A percentile compares a stretch with the other conserved stretches of the same genome.
Conservation (phyloP, 1,140 invertebrate species). For the Apocrypta bakeri region DNA sequence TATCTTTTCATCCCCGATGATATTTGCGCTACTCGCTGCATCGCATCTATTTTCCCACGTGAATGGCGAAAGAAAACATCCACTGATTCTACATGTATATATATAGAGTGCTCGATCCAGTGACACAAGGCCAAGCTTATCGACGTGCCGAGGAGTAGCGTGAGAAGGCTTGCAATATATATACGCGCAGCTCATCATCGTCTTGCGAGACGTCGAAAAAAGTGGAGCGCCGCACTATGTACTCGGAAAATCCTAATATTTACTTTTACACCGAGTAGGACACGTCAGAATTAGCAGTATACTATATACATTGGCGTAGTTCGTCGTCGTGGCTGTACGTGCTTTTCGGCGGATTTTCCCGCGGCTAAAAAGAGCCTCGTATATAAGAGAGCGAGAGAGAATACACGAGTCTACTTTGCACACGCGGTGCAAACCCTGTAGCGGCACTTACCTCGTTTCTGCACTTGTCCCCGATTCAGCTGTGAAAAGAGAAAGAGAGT, state of each 20-base stretch:
- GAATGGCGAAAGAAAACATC: too few relatives aligned
- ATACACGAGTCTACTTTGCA: conserved; percentile 31
- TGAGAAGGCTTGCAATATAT: too few relatives aligned
- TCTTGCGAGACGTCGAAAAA: not conserved
- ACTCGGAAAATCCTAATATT: not conserved
- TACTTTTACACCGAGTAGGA: not conserved
- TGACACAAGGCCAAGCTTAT: too few relatives aligned
- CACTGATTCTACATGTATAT: too few relatives aligned
- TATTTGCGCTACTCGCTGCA: too few relatives aligned
- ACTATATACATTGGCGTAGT: conserved; percentile 3
- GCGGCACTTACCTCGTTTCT: conserved; percentile 60
- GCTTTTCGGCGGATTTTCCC: conserved; percentile 55
- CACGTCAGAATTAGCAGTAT: not conserved
- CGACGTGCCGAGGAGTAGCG: too few relatives aligned
- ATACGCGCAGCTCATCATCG: not conserved
- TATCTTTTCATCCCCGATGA: not conserved
- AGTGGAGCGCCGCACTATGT: not conserved
- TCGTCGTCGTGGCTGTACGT: conserved; percentile 41
- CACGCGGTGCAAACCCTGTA: conserved; percentile 4
- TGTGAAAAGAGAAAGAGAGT: conserved; percentile 42
- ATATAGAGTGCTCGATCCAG: too few relatives aligned
- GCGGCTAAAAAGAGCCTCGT: conserved; percentile 53
- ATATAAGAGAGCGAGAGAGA: conserved; percentile 27
- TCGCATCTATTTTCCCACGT: too few relatives aligned
- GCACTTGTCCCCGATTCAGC: conserved; percentile 57